Conservation (phyloP, 2,113 vertebrate genomes). For the Myrmecobius fasciatus region DNA sequence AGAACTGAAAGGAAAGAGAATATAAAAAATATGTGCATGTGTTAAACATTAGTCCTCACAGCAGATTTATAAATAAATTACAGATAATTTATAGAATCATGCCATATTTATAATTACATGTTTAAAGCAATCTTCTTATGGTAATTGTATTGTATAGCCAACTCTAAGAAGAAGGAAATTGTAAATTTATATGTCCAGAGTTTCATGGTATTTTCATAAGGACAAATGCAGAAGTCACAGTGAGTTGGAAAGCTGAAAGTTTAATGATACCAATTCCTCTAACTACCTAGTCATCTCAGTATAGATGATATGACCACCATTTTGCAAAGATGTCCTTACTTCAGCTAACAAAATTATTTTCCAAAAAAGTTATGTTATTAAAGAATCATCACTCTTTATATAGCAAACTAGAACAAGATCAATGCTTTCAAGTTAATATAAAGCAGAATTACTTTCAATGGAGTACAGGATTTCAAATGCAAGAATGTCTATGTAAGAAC, state of each 20-base stretch:
- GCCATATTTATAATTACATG: slow-evolving; percentile 77
- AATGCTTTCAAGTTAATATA: slow-evolving; percentile 53
- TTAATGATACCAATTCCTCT: slow-evolving; percentile 69
- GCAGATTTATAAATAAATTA: slow-evolving; percentile 68
- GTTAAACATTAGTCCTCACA: slow-evolving; percentile 67
- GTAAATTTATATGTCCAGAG: slow-evolving; percentile 75
- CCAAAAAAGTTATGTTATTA: slow-evolving; percentile 74
- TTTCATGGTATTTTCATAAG: slow-evolving; percentile 76
- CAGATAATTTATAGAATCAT: slow-evolving; percentile 76
- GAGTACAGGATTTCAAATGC: slow-evolving; percentile 24
- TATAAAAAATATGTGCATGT: slow-evolving; percentile 66
- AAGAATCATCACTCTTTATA: slow-evolving; percentile 75
- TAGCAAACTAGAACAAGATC: slow-evolving; percentile 72
- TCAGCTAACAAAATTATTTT: slow-evolving; percentile 82
- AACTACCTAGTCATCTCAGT: slow-evolving; percentile 71
- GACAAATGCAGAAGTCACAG: slow-evolving; percentile 76
- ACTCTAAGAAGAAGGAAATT: slow-evolving; percentile 69
- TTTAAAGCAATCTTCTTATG: slow-evolving; percentile 75
- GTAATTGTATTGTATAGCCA: slow-evolving; percentile 70
- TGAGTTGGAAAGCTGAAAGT: slow-evolving; percentile 76
- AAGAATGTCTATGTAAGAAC: background rate
- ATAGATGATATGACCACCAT: slow-evolving; percentile 78
- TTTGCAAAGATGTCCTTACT: slow-evolving; percentile 77
- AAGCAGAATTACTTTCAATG: slow-evolving; percentile 24
- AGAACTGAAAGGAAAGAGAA: slow-evolving; percentile 55